Percentiles rank a stretch among this genome's conserved stretches.
phyloP scores from a whole-genome alignment of 2,888 invertebrate species.

The Spodoptera littoralis region DNA sequence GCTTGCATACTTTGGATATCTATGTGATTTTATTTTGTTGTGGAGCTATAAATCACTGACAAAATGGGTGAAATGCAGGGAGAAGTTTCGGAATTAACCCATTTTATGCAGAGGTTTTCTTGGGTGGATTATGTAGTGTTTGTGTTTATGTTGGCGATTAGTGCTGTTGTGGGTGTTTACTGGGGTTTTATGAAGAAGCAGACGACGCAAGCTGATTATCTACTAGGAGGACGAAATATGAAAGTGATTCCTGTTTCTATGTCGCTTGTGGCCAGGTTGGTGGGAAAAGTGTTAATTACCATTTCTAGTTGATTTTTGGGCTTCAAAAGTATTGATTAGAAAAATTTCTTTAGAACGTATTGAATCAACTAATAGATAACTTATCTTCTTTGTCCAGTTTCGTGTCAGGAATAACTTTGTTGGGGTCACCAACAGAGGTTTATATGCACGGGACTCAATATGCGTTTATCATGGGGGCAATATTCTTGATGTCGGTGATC shows the following conservation, averaged over 20 bases:
- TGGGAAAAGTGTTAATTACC: conserved; percentile 2
- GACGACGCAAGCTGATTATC: conserved; percentile 91
- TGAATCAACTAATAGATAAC: conserved; percentile 2
- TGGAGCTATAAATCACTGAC: conserved; percentile 7
- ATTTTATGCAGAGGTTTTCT: conserved; percentile 90
- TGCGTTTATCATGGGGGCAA: conserved; percentile 90
- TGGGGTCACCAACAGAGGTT: conserved; percentile 94
- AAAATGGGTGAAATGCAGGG: conserved; percentile 69
- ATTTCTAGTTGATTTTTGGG: not conserved
- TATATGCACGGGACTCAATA: conserved; percentile 95
- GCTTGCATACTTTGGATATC: conserved; percentile 12
- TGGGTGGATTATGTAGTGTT: conserved; percentile 94
- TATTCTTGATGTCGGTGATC: conserved; percentile 90
- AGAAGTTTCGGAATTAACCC: conserved; percentile 84
- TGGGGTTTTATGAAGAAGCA: conserved; percentile 93
- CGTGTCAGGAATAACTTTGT: conserved; percentile 93
- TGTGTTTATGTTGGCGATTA: conserved; percentile 92
- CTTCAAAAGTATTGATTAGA: too few species aligned
- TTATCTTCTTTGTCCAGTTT: conserved; percentile 83
- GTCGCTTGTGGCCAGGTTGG: conserved; percentile 95
- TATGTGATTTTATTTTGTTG: conserved; percentile 27
- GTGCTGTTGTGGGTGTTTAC: conserved; percentile 94
- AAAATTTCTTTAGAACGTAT: too few species aligned
- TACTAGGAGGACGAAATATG: conserved; percentile 95
- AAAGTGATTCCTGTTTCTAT: conserved; percentile 94